Evolutionary conservation across 2,797 vertebrate species (phyloP), one percentile per base, ranked within the genome.

Genomic region (Pangasius mekongensis): DNA sequence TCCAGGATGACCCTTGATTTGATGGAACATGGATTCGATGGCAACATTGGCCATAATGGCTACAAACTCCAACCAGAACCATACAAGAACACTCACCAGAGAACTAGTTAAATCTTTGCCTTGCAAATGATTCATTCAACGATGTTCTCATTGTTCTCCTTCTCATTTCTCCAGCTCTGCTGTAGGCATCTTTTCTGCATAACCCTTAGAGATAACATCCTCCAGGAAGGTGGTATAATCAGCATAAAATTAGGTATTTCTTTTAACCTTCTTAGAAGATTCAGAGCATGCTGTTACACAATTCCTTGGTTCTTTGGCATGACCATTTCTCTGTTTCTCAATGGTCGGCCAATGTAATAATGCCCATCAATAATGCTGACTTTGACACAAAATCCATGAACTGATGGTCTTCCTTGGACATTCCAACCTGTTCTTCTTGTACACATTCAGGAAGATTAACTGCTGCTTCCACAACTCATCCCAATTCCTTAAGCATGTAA

Each of bases 11-110:
- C 83, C 89, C 14, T 7, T 30, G n/a, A 67, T 4, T 67, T 86
- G 82, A 27, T 84, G 69, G n/a, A 86, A 88, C 85, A 90, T 86
- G 13, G 73, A 66, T 66, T 90, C 58, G 0, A 89, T 47, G 39
- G 43, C 6, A 47, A 47, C 43, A 14, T 89, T 78, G n/a, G 85
- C 71, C 90, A 89, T 85, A 3, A 84, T 64, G 10, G 39, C 76
- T 1, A 86, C 83, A 39, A n/a, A n/a, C 18, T 16, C 87, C 73
- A 10, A 47, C 78, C 0, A 54, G 22, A 30, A 87, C 14, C 85
- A 60, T 36, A 82, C 2, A 6, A 67, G 66, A 7, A 67, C 66
- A 16, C 13, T 67, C 30, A 33, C n/a, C 7, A 33, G 14, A 5
- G 30, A 67, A 6, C 30, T 67, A 7, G 30, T 67, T 67, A 67